Evolutionary conservation across 2,113 vertebrate species (phyloP).

Genomic region (Chelonoidis abingdonii): DNA sequence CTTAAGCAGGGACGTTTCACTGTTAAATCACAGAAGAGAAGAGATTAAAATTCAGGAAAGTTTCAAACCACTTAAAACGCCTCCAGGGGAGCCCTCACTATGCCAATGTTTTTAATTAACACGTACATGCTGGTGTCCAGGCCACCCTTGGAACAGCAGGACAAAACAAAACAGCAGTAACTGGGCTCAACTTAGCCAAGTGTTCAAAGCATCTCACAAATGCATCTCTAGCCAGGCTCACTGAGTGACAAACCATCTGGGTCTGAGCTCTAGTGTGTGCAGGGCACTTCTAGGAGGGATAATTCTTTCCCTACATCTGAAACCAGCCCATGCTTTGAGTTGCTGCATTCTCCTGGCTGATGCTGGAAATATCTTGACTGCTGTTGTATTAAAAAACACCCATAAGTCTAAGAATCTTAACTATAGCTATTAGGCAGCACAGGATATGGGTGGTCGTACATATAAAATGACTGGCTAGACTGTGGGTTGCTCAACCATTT

Average conservation of each 20-base stretch:
- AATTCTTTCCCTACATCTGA: not conserved
- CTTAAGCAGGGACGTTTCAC: fast-evolving
- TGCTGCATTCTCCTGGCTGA: not conserved
- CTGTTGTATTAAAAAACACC: not conserved
- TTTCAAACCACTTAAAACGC: constrained; percentile 44
- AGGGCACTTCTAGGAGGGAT: not conserved
- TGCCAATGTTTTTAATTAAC: constrained; percentile 60
- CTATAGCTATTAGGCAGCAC: not conserved
- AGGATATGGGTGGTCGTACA: constrained; percentile 43
- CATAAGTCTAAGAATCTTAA: not conserved
- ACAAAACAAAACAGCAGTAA: constrained; percentile 28
- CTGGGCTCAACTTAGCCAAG: not conserved
- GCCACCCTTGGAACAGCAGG: constrained; percentile 15
- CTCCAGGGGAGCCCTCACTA: constrained; percentile 17
- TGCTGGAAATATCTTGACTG: not conserved
- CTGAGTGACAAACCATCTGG: not conserved
- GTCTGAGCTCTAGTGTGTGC: not conserved
- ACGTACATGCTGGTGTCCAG: not conserved
- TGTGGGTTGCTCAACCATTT: not conserved
- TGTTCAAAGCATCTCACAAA: not conserved
- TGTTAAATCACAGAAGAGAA: constrained; percentile 6
- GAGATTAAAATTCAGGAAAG: constrained; percentile 50
- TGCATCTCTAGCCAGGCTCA: not conserved
- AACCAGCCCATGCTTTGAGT: not conserved
- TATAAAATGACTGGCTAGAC: constrained; percentile 15